Conservation (phyloP, 2,888 invertebrate species). For the Philhelius pedissequus region DNA sequence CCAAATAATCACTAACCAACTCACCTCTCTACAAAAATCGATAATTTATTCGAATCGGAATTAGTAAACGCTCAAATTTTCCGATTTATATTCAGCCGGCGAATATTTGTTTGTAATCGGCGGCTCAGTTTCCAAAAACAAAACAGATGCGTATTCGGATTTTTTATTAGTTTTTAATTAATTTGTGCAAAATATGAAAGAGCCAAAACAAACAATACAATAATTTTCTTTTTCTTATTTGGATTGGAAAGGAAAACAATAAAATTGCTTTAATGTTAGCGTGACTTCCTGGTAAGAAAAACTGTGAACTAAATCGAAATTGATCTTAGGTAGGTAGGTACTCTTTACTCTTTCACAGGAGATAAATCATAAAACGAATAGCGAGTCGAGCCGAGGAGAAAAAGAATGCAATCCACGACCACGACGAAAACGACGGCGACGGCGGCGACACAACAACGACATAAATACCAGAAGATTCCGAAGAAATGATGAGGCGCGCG, state of each 20-base stretch:
- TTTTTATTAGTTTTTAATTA: slow-evolving; percentile 57
- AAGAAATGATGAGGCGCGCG: slow-evolving; percentile 10
- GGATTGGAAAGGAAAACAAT: neutral
- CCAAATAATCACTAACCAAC: slow-evolving; percentile 22
- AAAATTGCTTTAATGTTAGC: neutral
- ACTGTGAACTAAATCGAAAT: slow-evolving; percentile 26
- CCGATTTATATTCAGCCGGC: slow-evolving; percentile 62
- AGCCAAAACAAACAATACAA: slow-evolving; percentile 52
- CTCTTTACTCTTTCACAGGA: slow-evolving; percentile 30
- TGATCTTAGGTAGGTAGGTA: slow-evolving; percentile 14
- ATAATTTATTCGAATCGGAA: neutral
- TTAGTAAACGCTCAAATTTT: slow-evolving; percentile 31
- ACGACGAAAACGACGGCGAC: neutral
- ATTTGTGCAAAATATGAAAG: slow-evolving; percentile 35
- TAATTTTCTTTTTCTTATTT: neutral
- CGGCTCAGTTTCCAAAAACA: slow-evolving; percentile 36
- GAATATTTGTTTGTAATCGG: slow-evolving; percentile 39
- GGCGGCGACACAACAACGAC: slow-evolving; percentile 16
- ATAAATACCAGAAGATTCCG: slow-evolving; percentile 16
- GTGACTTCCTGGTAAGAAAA: slow-evolving; percentile 29
- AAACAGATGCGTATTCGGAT: slow-evolving; percentile 17
- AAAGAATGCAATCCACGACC: slow-evolving; percentile 11
- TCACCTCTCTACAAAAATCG: neutral
- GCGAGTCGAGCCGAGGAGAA: neutral
- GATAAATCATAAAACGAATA: slow-evolving; percentile 15